Conservation (phyloP, 2,888 invertebrate genomes). For the Himalopsyche tibetana region DNA sequence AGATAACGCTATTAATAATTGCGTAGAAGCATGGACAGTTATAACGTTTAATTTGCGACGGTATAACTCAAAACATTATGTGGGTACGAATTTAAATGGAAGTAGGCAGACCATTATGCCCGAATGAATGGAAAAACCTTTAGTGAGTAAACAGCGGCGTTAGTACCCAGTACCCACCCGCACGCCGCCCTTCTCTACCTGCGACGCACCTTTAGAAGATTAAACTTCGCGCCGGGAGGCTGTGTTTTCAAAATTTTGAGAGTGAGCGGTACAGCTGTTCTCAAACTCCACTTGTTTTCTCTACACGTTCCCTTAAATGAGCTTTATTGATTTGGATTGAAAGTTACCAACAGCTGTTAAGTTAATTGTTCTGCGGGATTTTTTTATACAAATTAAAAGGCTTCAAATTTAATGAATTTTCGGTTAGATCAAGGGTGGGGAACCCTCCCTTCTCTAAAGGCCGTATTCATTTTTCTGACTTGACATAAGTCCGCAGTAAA, state of each 20-base stretch:
- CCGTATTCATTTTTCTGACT: no score
- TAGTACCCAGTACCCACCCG: slow-evolving; percentile 36
- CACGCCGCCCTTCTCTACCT: slow-evolving; percentile 7
- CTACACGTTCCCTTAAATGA: no score
- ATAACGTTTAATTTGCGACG: slow-evolving; percentile 14
- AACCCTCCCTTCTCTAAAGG: no score
- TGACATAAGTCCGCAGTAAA: no score
- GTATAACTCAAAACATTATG: slow-evolving; percentile 14
- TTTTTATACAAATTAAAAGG: no score
- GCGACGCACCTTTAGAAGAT: slow-evolving; percentile 29
- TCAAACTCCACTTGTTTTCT: neutral
- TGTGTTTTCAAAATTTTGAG: slow-evolving; percentile 11
- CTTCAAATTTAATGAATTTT: no score
- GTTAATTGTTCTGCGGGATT: no score
- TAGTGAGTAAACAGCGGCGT: slow-evolving; percentile 54
- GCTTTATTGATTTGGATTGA: no score
- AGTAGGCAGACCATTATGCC: slow-evolving; percentile 51
- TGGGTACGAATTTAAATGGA: slow-evolving; percentile 37
- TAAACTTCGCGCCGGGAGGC: slow-evolving; percentile 24
- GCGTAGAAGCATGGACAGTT: neutral
- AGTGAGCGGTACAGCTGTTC: neutral
- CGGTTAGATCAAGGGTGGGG: no score
- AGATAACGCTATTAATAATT: slow-evolving; percentile 30
- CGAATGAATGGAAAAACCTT: slow-evolving; percentile 57
- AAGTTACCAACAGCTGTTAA: no score